Base-by-base conservation (phyloP, 2,113 vertebrate species). In the Pluvianellus socialis region DNA sequence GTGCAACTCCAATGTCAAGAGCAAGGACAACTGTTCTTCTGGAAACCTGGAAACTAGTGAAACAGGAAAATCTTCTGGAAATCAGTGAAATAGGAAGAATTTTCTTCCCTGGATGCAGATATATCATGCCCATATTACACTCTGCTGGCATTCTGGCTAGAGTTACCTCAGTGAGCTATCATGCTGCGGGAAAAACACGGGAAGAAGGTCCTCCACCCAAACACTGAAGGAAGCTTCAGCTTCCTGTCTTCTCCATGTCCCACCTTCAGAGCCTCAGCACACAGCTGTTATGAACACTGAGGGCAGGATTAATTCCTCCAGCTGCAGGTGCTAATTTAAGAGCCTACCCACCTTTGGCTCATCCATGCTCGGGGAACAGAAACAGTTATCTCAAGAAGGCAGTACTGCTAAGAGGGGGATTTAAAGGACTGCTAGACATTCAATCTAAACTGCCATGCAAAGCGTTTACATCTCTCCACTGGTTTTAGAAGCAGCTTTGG, bases 51-150 rank as follows among this genome's bases (percentile, higher is more conserved):
- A 62, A 72, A 24, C 38, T 7, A 42, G 16, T 32, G 26, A 67
- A 79, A n/a, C 4, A 42, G 24, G 24, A 53, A 61, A 61, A 53
- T 61, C 10, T 82, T 67, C 40, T 58, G 40, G 21, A 63, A 80
- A 62, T 24, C 20, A 72, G 12, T 42, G 55, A 86, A 76, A 84
- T 24, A 9, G 4, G 21, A 76, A 67, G 38, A 70, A 21, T 55
- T 71, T 65, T 81, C 44, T 81, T 59, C 38, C 52, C 24, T 63
- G n/a, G 18, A 40, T 63, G 53, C 24, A 50, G 44, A 13, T 21
- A 12, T 8, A 17, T 10, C 11, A 14, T 26, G n/a, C 16, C 1
- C 0, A 6, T 14, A 8, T 21, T 35, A 27, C 16, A 42, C 7
- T 45, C 8, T 28, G 17, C 10, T 75, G 6, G 3, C 4, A 52